Base-by-base conservation (phyloP, 2,797 vertebrate genomes). In the Arrhamphus sclerolepis region DNA sequence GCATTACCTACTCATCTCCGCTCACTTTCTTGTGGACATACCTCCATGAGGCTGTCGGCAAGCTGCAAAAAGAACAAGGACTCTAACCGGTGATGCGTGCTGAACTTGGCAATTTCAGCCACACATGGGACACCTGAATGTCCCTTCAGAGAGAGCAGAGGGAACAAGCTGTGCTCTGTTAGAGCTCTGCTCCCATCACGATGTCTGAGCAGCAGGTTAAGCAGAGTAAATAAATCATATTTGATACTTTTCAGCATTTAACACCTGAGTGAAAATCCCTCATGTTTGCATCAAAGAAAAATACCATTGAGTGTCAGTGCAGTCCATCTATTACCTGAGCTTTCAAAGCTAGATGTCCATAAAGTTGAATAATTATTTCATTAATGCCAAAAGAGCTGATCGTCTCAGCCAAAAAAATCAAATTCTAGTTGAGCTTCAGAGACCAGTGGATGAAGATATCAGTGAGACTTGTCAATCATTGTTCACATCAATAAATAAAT, bases 41-140 rank as follows among this genome's bases (percentile, higher is more conserved):
- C 72, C 21, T 38, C 78, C 38, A 42, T 5, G 18, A 64, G 62
- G 72, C 78, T 82, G 79, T 72, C 73, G 29, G 48, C n/a, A 47
- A 57, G 70, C 71, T 83, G 81, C 75, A 86, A 75, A 78, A 72
- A n/a, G n/a, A 80, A 78, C 82, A 80, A 85, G 85, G 81, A 80
- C 81, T 80, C 64, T 46, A 41, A 50, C 50, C 3, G 2, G 47
- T 70, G 81, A 87, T 78, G 82, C 58, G 78, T 21, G 60, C 56
- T 16, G 61, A 64, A 58, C 61, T 66, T 77, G 82, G 82, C 84
- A 74, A 74, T 46, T 61, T 70, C 72, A 51, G 63, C 72, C 62
- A 75, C 46, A 48, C 66, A 44, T 3, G 44, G 75, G 77, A 69
- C 74, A 64, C 58, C 13, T 59, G 72, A 54, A 85, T 72, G 80